Conservation (phyloP, 2,888 invertebrate species). For the Tridacna crocea region DNA sequence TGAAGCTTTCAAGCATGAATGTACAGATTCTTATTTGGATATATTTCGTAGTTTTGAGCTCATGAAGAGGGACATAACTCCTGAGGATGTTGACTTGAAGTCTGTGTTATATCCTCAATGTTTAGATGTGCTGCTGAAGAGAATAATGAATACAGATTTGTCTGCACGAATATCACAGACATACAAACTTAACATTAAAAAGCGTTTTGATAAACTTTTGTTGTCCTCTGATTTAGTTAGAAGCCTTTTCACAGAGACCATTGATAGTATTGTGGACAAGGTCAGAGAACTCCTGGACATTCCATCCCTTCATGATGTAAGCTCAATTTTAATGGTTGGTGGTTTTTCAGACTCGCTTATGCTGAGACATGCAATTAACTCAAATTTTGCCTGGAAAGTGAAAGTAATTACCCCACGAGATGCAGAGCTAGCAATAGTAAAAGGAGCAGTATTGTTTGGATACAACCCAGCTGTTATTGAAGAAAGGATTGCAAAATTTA, state of each 20-base stretch:
- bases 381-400: background rate
- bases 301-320: background rate
- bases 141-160: background rate
- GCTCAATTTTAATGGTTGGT: constrained; percentile 3
- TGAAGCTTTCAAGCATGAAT: background rate
- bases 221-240: background rate
- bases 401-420: background rate
- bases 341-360: background rate
- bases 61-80: background rate
- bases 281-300: background rate
- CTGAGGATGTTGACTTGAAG: background rate
- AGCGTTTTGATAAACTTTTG: background rate
- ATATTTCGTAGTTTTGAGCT: background rate
- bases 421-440: background rate
- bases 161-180: background rate
- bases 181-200: background rate
- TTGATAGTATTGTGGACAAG: background rate
- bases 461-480: background rate
- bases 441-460: constrained; percentile 4
- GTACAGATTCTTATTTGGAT: background rate
- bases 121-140: background rate
- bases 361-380: background rate
- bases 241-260: background rate
- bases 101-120: background rate
- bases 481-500: background rate